phyloP scores from a whole-genome alignment of 1,140 invertebrate genomes.

The Paracyclopina nana region DNA sequence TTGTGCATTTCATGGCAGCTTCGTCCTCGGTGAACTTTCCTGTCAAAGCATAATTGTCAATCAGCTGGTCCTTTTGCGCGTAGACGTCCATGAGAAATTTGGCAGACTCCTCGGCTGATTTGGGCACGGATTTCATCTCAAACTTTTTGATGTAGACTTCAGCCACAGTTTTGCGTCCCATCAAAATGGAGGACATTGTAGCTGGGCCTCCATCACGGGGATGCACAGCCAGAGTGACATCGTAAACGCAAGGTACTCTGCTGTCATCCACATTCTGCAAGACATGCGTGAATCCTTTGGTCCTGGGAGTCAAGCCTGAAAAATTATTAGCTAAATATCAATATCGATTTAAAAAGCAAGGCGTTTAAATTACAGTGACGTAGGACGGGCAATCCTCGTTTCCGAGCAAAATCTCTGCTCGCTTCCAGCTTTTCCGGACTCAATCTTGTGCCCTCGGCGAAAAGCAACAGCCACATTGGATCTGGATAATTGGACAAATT shows the following conservation, averaged over 20 bases:
- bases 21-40: no score
- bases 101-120: no score
- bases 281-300: constrained; percentile 66
- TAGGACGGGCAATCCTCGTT: constrained; percentile 63
- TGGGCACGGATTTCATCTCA: background rate
- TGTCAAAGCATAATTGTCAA: no score
- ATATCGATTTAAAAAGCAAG: no score
- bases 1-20: no score
- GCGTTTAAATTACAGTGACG: no score
- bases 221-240: constrained; percentile 18
- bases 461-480: constrained; percentile 73
- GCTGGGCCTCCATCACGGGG: constrained; percentile 5
- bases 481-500: constrained; percentile 66
- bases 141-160: background rate
- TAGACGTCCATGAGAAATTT: no score
- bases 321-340: no score
- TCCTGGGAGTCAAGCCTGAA: constrained; percentile 80
- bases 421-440: constrained; percentile 65
- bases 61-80: no score
- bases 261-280: constrained; percentile 23
- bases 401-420: constrained; percentile 63
- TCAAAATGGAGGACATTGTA: background rate
- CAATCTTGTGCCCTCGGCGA: constrained; percentile 82
- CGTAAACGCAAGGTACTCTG: constrained; percentile 19
- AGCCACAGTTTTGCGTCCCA: background rate